phyloP scores from a whole-genome alignment of 2,888 invertebrate species.

The Cryptus armator region DNA sequence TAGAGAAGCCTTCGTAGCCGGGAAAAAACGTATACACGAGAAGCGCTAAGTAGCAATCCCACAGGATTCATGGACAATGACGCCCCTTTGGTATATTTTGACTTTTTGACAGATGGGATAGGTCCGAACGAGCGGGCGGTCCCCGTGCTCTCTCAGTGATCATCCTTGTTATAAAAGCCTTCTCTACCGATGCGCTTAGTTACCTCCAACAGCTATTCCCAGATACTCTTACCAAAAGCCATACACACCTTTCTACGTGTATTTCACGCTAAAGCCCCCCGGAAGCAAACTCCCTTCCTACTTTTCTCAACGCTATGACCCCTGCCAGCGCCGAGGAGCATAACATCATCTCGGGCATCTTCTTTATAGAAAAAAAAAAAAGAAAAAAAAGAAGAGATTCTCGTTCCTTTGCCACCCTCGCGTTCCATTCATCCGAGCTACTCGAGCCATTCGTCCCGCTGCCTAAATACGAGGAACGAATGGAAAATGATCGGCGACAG shows the following conservation, averaged over 20 bases:
- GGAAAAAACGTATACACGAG: slow-evolving; percentile 76
- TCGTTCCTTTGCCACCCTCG: slow-evolving; percentile 34
- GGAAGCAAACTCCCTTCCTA: slow-evolving; percentile 47
- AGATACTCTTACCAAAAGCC: slow-evolving; percentile 61
- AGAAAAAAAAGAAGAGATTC: slow-evolving; percentile 8
- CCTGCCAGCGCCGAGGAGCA: background rate
- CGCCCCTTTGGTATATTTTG: slow-evolving; percentile 84
- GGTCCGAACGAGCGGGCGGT: slow-evolving; percentile 68
- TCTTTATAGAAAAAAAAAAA: background rate
- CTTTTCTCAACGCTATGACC: slow-evolving; percentile 2
- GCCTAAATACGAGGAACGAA: slow-evolving; percentile 51
- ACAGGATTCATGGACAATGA: slow-evolving; percentile 83
- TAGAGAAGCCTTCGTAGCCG: slow-evolving; percentile 73
- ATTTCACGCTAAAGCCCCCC: slow-evolving; percentile 46
- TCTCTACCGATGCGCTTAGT: slow-evolving; percentile 36
- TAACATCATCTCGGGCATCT: slow-evolving; percentile 20
- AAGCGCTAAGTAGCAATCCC: slow-evolving; percentile 84
- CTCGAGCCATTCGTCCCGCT: slow-evolving; percentile 45
- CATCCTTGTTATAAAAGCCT: slow-evolving; percentile 18
- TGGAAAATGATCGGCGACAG: slow-evolving; percentile 55
- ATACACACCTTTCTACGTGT: slow-evolving; percentile 27
- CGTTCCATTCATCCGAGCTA: slow-evolving; percentile 30
- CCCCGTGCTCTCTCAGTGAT: slow-evolving; percentile 44
- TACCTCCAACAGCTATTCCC: slow-evolving; percentile 56
- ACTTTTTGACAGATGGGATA: slow-evolving; percentile 85